These are phyloP conservation scores for Thripadectes ignobilis DNA, from an alignment of 2,797 vertebrate species.

Conservation along the genomic window DNA sequence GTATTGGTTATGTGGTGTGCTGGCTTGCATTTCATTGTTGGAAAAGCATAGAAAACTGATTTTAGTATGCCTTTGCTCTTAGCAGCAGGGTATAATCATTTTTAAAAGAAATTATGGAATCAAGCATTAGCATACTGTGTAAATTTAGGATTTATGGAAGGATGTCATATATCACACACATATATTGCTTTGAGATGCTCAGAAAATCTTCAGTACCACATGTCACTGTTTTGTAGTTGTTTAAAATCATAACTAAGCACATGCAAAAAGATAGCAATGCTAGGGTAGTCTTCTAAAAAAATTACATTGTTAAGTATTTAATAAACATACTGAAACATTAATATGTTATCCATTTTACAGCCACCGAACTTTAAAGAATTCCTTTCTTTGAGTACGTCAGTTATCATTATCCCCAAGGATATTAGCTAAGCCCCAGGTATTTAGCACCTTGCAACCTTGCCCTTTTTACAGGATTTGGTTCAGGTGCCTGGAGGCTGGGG, in stretches of 20 bases:
- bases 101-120: slow-evolving; percentile 74
- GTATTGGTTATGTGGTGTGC: slow-evolving; percentile 60
- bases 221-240: slow-evolving; percentile 60
- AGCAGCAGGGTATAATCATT: slow-evolving; percentile 70
- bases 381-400: background rate
- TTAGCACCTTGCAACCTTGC: slow-evolving; percentile 13
- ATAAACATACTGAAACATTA: slow-evolving; percentile 41
- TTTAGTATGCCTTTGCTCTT: slow-evolving; percentile 69
- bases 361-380: slow-evolving; percentile 1
- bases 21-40: slow-evolving; percentile 69
- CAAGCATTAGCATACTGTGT: slow-evolving; percentile 63
- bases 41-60: slow-evolving; percentile 73
- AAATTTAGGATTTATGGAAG: slow-evolving; percentile 69
- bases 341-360: slow-evolving; percentile 37
- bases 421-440: background rate
- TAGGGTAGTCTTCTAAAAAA: slow-evolving; percentile 8
- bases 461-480: slow-evolving; percentile 18
- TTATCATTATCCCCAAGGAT: background rate
- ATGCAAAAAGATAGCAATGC: slow-evolving; percentile 11
- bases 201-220: slow-evolving; percentile 58
- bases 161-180: slow-evolving; percentile 52
- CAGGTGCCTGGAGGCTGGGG: background rate
- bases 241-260: slow-evolving; percentile 56
- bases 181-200: slow-evolving; percentile 59
- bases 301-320: slow-evolving; percentile 33